Evolutionary conservation across 2,888 invertebrate species (phyloP), one percentile per base, ranked within the genome.

Genomic region (Argyresthia goedartella): DNA sequence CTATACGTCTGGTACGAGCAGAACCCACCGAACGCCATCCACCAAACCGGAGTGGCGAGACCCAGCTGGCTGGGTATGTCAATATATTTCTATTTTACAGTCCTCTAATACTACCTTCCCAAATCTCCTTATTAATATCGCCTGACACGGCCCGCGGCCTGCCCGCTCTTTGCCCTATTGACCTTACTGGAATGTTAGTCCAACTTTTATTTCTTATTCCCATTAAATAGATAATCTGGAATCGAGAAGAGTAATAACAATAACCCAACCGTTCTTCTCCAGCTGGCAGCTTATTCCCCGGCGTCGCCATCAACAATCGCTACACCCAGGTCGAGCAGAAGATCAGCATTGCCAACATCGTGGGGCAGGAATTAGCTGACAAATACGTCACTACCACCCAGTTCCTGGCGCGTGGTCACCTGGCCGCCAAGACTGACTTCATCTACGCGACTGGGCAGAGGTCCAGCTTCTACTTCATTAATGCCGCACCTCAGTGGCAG

Each of bases 401-500:
- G 62, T 81, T 86, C 59, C 63, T 91, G 50, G 72, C 91, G 0
- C 85, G 90, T 48, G 91, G 91, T 3, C 92, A 92, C 61, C 71
- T 91, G 44, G 73, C 88, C 0, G 90, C 91, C 1, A 91, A 89
- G 63, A 87, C 84, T 10, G 91, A 92, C 67, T 90, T 87, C 59
- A 74, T 91, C n/a, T 90, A 85, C 59, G 89, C 88, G 0, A 71
- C 87, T 8, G 88, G 88, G 43, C 90, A 91, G 60, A 73, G 81
- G 0, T 69, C 89, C 0, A 88, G 89, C 0, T 91, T 91, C 69
- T 90, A 89, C 67, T 91, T 89, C 62, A 73, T 91, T 50, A 92
- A 92, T 62, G 87, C 86, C 1, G 89, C 89, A 1, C 91, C 92
- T 1, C 92, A 92, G 58, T 92, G 91, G 91, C 89, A 90, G 53